These are phyloP conservation scores for Oryzias woworae DNA, from an alignment of 2,113 vertebrate genomes.

Conservation along the genomic window DNA sequence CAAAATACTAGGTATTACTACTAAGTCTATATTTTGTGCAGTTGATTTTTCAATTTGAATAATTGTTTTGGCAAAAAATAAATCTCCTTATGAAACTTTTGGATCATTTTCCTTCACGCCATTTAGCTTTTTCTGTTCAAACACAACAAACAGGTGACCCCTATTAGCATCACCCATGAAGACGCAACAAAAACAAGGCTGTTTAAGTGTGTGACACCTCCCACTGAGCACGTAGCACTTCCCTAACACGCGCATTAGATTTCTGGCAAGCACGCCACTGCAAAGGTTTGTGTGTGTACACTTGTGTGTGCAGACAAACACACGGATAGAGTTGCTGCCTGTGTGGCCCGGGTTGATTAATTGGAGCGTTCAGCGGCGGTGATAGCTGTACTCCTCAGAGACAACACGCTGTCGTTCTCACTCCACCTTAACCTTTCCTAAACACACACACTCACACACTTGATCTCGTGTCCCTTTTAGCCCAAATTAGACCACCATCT, in stretches of 20 bases:
- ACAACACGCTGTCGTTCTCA: constrained; percentile 57
- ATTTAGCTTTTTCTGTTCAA: neutral
- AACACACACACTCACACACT: constrained; percentile 34
- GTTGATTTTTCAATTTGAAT: no score
- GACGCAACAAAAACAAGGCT: constrained; percentile 40
- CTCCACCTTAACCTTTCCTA: constrained; percentile 62
- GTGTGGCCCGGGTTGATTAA: constrained; percentile 64
- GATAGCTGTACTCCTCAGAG: constrained; percentile 68
- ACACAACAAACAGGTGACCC: constrained; percentile 22
- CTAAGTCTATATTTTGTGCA: no score
- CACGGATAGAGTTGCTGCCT: constrained; percentile 7
- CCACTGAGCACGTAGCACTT: constrained; percentile 38
- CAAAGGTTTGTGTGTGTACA: neutral
- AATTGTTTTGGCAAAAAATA: no score
- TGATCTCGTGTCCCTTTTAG: constrained; percentile 18
- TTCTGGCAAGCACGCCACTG: constrained; percentile 11
- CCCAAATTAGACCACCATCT: constrained; percentile 43
- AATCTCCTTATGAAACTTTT: no score
- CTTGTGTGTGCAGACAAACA: neutral
- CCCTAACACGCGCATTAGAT: constrained; percentile 25
- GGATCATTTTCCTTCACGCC: neutral
- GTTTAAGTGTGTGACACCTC: constrained; percentile 15
- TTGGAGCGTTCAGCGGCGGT: constrained; percentile 58
- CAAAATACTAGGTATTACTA: no score
- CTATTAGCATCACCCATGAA: constrained; percentile 47